Evolutionary conservation across 2,797 vertebrate species (phyloP), one percentile per base, ranked within the genome.

Genomic region (Melanotaenia boesemani): DNA sequence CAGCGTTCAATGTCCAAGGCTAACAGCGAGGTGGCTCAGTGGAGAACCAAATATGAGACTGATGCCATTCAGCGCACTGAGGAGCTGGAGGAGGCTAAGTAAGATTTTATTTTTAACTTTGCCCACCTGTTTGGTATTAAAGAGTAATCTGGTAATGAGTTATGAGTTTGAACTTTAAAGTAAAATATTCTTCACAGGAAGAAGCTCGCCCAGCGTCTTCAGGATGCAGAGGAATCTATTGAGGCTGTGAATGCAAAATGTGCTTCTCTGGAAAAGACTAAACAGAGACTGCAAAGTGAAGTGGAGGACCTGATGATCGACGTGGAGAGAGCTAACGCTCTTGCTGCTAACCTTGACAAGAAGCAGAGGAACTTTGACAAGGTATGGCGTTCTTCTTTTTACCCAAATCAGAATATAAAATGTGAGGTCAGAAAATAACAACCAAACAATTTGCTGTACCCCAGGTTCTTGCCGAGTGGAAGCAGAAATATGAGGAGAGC

Each of bases 301-400:
- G 95, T 97, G 0, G 96, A 97, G 63, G 96, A 97, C 76, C 86
- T 97, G 15, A 96, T 95, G 96, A 95, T 95, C 0, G 96, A 97
- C 0, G 84, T 97, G 76, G 96, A 97, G 80, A 87, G 96, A 58
- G 95, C 96, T 0, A 97, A 96, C 0, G 91, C 94, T 0, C 94
- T 95, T 0, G 95, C 95, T 28, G 86, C 90, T 8, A 76, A 5
- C 65, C 88, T 91, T 0, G 90, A 91, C 75, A 91, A 90, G 83
- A 91, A 96, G 70, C 94, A 96, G 77, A 95, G 95, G 72, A 96
- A 95, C 81, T 96, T 96, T 59, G 77, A 80, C 28, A 80, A 80
- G 59, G 78, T 80, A 34, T 34, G 34, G 5, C 34, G 6, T 6
- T 37, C 36, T 37, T 10, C 8, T 37, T 37, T 37, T 37, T 37